Evolutionary conservation across 2,113 vertebrate genomes (phyloP), one percentile per base, ranked within the genome.

Genomic region (Trachemys scripta): DNA sequence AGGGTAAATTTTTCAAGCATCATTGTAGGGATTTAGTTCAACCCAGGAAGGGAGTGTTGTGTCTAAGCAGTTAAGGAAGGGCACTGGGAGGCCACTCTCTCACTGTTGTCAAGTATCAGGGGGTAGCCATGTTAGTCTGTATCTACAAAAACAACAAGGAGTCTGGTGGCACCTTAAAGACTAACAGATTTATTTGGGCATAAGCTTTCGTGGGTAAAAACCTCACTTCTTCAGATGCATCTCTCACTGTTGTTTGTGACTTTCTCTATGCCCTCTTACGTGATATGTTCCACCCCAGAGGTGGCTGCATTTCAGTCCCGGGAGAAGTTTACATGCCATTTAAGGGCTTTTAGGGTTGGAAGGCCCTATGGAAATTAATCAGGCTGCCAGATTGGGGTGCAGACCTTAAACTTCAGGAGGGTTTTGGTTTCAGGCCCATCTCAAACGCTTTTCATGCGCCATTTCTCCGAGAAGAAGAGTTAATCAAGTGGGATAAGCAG

Each of bases 391-490:
- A 19, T 42, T 78, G 72, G 76, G 80, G 3, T 59, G 35, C 85
- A 79, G 78, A 56, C 82, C 80, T 95, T 22, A 7, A 79, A 50
- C 24, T 82, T 62, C 8, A 1, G 17, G 49, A n/a, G 24, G 35
- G 54, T 57, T 91, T 80, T 50, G 76, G 69, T 45, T 19, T 85
- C 45, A 9, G 17, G 27, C 76, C 62, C 53, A 27, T 93, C 45
- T 42, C 22, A 76, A 76, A 42, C 38, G 57, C 76, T 87, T 85
- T 56, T 72, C 92, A 1, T 0, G 1, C 82, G 65, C 57, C 51
- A 80, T 87, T n/a, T 8, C 85, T 91, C 31, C 87, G 91, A 54
- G 85, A 93, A 62, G 80, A 80, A 45, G 42, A 92, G 83, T 95
- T 96, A 72, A 97, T 95, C 69, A 24, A 89, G 69, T 72, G 54